Evolutionary conservation across 2,888 invertebrate species (phyloP).

Genomic region (Micoletzkya japonica): DNA sequence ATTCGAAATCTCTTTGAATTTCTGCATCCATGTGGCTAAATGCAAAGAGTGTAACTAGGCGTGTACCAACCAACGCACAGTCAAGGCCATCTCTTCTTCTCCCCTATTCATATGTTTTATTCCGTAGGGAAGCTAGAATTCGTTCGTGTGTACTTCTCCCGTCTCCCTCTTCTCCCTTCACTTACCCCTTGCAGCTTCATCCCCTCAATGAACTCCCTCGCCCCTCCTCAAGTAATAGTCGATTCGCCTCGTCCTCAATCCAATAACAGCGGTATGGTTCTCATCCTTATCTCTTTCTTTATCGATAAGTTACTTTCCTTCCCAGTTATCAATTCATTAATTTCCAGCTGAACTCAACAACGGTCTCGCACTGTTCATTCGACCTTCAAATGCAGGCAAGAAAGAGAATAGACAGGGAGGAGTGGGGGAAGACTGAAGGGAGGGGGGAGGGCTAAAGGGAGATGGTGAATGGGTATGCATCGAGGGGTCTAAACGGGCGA

Average conservation of each 20-base stretch:
- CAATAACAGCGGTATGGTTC: neutral
- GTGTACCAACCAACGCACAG: too few relatives aligned
- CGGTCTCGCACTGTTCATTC: slow-evolving; percentile 16
- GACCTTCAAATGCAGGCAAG: slow-evolving; percentile 13
- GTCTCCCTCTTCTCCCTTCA: neutral
- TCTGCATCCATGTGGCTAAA: too few relatives aligned
- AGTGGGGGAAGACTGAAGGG: too few relatives aligned
- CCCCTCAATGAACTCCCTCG: slow-evolving; percentile 5
- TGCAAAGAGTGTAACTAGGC: too few relatives aligned
- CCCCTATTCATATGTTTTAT: neutral
- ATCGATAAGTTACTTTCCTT: neutral
- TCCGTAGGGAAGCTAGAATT: neutral
- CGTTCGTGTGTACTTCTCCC: neutral
- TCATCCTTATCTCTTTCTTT: neutral
- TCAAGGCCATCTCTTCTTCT: neutral
- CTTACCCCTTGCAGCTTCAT: slow-evolving; percentile 4
- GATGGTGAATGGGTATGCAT: too few relatives aligned
- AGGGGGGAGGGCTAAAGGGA: too few relatives aligned
- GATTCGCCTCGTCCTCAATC: slow-evolving; percentile 22
- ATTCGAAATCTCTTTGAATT: too few relatives aligned
- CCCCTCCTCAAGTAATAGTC: slow-evolving; percentile 21
- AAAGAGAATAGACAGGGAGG: too few relatives aligned
- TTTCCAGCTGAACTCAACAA: slow-evolving; percentile 10
- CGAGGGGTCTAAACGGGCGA: too few relatives aligned
- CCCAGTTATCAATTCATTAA: neutral